phyloP scores from a whole-genome alignment of 1,140 invertebrate species.

The Steinernema khuongi region DNA sequence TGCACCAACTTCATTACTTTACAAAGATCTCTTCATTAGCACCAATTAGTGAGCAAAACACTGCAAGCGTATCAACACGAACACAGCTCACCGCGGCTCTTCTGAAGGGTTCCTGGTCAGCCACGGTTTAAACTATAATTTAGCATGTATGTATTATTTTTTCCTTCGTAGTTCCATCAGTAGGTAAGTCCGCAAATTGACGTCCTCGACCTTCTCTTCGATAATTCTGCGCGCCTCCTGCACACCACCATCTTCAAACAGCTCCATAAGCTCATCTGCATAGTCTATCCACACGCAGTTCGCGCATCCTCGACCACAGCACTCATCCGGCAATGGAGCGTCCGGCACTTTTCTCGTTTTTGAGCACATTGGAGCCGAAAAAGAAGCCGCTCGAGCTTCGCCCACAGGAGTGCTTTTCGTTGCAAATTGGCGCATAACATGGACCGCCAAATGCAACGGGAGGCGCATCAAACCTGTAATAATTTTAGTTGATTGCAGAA shows the following conservation, averaged over 20 bases:
- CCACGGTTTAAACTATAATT: too few species aligned
- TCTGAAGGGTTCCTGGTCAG: too few species aligned
- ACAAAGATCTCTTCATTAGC: too few species aligned
- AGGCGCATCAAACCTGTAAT: neutral
- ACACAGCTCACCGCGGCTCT: too few species aligned
- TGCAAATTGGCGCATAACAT: conserved; percentile 20
- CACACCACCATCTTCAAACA: conserved; percentile 61
- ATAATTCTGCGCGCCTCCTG: neutral
- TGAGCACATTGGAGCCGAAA: neutral
- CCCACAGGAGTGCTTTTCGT: neutral
- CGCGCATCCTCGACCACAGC: conserved; percentile 84
- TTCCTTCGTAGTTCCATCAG: neutral
- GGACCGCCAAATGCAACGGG: conserved; percentile 17
- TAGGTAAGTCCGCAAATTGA: neutral
- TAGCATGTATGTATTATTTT: too few species aligned
- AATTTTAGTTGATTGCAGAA: too few species aligned
- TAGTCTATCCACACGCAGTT: conserved; percentile 93
- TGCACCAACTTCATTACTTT: too few species aligned
- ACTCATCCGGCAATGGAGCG: conserved; percentile 69
- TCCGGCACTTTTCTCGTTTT: conserved; percentile 60
- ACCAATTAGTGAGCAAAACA: too few species aligned
- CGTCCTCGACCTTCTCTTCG: neutral
- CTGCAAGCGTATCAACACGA: too few species aligned
- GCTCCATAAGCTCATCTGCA: conserved; percentile 72
- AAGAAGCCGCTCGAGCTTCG: neutral